Base-by-base conservation (phyloP, 92 coral and sea anemone genomes). In the Zoanthus solanderi region DNA sequence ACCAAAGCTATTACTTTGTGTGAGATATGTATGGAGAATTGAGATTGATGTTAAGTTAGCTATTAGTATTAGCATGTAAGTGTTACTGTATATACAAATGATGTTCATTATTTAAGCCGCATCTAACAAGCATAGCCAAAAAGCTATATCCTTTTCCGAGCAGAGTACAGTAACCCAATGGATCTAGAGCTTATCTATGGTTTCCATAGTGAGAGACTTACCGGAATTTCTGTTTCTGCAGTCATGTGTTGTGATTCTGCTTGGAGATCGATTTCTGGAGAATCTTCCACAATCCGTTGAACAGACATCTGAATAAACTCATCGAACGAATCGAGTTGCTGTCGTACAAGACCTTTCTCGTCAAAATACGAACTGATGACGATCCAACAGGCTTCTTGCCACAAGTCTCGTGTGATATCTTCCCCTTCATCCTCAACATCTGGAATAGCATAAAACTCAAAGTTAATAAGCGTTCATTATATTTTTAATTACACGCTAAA, bases 301-400 rank as follows among this genome's bases (percentile, higher is more conserved):
- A 97, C 99, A 57, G 99, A 97, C 99, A 97, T 97, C 87, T 97
- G 99, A 76, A 97, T 97, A 79, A 97, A 97, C 91, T 97, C 99
- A 78, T 97, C 99, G 85, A 97, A 97, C 31, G 99, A 97, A 79
- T 97, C 99, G 71, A 97, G 87, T 85, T 97, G 99, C 83, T 97
- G 99, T 47, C 99, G 80, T 17, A 97, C 99, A 65, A 97, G 99
- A 86, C 99, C 99, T 84, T 97, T 97, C 89, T 97, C 99, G 72
- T 97, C 99, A 91, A 97, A 97, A 88, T 97, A 97, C 69, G 99
- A 97, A 68, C 99, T 97, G 79, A 97, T 97, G 88, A 97, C 99
- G 71, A 97, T 97, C 99, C 99, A 97, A 72, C 99, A 97, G 45
- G 99, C 99, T 71, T 97, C 99, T 77, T 97, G 99, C 99, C 99